phyloP scores from a whole-genome alignment of 2,797 vertebrate genomes.

The Poeciliopsis gracilis region DNA sequence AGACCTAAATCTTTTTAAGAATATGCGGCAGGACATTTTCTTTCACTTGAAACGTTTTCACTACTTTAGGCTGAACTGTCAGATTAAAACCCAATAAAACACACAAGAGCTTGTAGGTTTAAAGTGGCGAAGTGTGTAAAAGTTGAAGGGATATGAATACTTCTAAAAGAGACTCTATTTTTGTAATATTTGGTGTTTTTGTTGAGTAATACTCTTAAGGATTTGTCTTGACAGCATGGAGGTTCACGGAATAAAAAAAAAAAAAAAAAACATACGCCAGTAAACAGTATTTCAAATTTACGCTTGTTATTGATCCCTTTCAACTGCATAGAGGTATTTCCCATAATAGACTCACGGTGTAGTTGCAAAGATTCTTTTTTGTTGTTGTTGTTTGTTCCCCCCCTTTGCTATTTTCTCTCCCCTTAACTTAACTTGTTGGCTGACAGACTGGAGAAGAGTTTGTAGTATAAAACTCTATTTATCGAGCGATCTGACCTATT shows the following conservation, averaged over 20 bases:
- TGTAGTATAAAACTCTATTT: conserved; percentile 67
- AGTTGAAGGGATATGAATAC: neutral
- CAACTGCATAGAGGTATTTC: neutral
- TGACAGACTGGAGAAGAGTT: conserved; percentile 54
- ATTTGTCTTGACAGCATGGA: neutral
- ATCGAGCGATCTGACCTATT: conserved; percentile 78
- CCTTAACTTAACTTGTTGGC: conserved; percentile 46
- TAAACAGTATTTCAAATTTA: neutral
- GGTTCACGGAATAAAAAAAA: neutral
- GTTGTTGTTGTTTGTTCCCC: neutral
- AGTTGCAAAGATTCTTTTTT: neutral
- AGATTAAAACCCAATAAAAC: neutral
- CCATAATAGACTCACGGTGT: neutral
- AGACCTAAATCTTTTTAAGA: too few species aligned
- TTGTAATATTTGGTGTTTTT: neutral
- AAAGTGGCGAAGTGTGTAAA: neutral
- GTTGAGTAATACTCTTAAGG: neutral
- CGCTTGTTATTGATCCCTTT: neutral
- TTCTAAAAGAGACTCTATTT: neutral
- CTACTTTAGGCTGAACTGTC: neutral
- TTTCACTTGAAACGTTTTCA: neutral
- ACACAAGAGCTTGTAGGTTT: neutral
- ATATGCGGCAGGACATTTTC: neutral
- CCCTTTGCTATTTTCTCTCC: neutral
- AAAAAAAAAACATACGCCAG: neutral